Percentiles rank a stretch among this genome's conserved stretches.
These are phyloP conservation scores for Ceratoteleas bidentatus DNA, from an alignment of 1,140 invertebrate species.

Conservation along the genomic window DNA sequence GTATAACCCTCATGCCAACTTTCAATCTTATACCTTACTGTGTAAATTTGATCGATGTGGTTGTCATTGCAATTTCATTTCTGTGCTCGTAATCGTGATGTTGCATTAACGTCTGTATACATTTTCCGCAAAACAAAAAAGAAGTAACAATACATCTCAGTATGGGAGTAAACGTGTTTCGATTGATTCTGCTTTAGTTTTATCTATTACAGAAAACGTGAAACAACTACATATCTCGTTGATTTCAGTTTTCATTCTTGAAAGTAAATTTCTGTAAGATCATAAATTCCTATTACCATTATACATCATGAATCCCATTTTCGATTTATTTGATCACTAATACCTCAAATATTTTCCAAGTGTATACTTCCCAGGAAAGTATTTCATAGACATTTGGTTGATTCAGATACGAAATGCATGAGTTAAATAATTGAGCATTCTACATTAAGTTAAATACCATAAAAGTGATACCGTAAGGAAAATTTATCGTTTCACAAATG, in stretches of 20 bases:
- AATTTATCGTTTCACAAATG: conserved; percentile 28
- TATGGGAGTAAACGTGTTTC: background rate
- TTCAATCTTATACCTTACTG: conserved; percentile 49
- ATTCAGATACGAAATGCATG: no score
- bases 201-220: background rate
- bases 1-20: conserved; percentile 53
- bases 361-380: no score
- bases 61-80: conserved; percentile 55
- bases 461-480: background rate
- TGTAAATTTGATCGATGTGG: conserved; percentile 54
- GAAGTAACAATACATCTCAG: conserved; percentile 18
- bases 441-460: background rate
- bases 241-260: no score
- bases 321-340: no score
- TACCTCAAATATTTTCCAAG: no score
- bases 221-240: no score
- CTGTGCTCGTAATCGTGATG: conserved; percentile 23
- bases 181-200: background rate
- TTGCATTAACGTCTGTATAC: conserved; percentile 26
- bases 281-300: no score
- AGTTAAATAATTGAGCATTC: no score
- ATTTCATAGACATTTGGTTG: no score
- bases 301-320: no score
- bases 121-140: conserved; percentile 23
- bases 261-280: no score